A percentile compares a stretch with the other conserved stretches of the same genome.
Evolutionary conservation across 2,888 invertebrate genomes (phyloP).

Genomic region (Stenotaenia linearis): DNA sequence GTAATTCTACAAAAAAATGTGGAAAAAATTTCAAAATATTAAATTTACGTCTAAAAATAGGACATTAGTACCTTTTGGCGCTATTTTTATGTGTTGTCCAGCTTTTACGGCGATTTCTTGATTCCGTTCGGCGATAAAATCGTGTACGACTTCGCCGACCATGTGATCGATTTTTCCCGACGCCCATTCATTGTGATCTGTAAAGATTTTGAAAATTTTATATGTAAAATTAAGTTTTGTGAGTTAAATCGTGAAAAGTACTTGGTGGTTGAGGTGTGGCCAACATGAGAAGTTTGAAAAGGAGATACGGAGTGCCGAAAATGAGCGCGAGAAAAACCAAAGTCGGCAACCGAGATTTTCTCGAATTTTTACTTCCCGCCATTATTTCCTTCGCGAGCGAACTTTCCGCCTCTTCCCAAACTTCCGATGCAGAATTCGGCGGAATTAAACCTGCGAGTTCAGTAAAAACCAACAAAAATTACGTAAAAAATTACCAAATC

Average conservation of each 20-base stretch:
- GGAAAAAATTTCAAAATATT: slow-evolving; percentile 1
- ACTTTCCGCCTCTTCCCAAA: background rate
- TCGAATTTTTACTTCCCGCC: slow-evolving; percentile 43
- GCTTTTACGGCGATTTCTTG: slow-evolving; percentile 71
- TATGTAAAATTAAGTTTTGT: too few relatives aligned
- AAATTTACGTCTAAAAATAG: too few relatives aligned
- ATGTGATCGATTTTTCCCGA: slow-evolving; percentile 52
- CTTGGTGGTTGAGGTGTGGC: slow-evolving; percentile 36
- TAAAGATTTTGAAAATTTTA: too few relatives aligned
- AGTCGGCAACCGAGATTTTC: slow-evolving; percentile 73
- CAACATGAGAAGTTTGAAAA: slow-evolving; percentile 62
- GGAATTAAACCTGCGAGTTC: background rate
- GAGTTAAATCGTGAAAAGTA: too few relatives aligned
- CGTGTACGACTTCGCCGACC: slow-evolving; percentile 58
- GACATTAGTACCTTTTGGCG: slow-evolving; percentile 65
- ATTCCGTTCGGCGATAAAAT: slow-evolving; percentile 63
- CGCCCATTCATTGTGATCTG: slow-evolving; percentile 50
- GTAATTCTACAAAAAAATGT: slow-evolving; percentile 57
- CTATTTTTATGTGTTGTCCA: slow-evolving; percentile 72
- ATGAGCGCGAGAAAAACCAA: slow-evolving; percentile 82
- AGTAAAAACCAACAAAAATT: too few relatives aligned
- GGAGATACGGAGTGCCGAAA: slow-evolving; percentile 84
- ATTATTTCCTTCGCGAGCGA: background rate
- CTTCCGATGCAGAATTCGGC: background rate
- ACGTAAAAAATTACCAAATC: too few relatives aligned